Percentiles rank a stretch among this genome's conserved stretches.
phyloP scores from a whole-genome alignment of 2,113 vertebrate genomes.

The Mixornis gularis region DNA sequence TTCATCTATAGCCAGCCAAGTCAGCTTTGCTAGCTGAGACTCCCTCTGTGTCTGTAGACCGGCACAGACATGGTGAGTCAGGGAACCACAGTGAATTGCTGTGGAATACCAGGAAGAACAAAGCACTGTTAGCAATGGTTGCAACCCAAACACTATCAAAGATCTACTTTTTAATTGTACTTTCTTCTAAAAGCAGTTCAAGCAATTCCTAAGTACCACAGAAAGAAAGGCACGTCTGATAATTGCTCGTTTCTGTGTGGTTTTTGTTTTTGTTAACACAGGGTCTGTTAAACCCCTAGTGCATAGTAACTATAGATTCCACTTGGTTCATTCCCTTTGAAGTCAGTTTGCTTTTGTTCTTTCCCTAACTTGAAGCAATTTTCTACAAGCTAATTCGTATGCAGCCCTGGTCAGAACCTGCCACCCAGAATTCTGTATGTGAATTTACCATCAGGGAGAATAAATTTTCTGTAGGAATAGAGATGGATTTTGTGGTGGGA shows the following conservation, averaged over 20 bases:
- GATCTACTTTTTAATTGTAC: slow-evolving; percentile 70
- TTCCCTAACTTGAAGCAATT: slow-evolving; percentile 83
- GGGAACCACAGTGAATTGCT: slow-evolving; percentile 66
- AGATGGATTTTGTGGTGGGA: not conserved
- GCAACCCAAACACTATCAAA: slow-evolving; percentile 74
- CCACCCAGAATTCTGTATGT: slow-evolving; percentile 83
- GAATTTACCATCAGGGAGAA: slow-evolving; percentile 59
- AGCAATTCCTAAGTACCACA: slow-evolving; percentile 43
- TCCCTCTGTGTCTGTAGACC: slow-evolving; percentile 51
- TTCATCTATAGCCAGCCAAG: slow-evolving; percentile 64
- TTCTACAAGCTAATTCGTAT: slow-evolving; percentile 83
- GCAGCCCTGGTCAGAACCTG: slow-evolving; percentile 66
- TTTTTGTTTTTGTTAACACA: slow-evolving; percentile 39
- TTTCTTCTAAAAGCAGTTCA: slow-evolving; percentile 70
- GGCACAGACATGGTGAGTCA: slow-evolving; percentile 72
- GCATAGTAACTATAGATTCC: slow-evolving; percentile 63
- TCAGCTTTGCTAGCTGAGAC: slow-evolving; percentile 57
- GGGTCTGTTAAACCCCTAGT: slow-evolving; percentile 65
- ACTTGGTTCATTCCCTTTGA: slow-evolving; percentile 73
- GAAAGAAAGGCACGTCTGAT: slow-evolving; percentile 65
- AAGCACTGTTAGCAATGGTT: slow-evolving; percentile 62
- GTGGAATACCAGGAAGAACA: slow-evolving; percentile 74
- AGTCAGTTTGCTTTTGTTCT: slow-evolving; percentile 85
- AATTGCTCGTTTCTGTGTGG: slow-evolving; percentile 54
- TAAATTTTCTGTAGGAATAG: slow-evolving; percentile 55